phyloP scores from a whole-genome alignment of 2,888 invertebrate species.

The Electrophaes corylata region DNA sequence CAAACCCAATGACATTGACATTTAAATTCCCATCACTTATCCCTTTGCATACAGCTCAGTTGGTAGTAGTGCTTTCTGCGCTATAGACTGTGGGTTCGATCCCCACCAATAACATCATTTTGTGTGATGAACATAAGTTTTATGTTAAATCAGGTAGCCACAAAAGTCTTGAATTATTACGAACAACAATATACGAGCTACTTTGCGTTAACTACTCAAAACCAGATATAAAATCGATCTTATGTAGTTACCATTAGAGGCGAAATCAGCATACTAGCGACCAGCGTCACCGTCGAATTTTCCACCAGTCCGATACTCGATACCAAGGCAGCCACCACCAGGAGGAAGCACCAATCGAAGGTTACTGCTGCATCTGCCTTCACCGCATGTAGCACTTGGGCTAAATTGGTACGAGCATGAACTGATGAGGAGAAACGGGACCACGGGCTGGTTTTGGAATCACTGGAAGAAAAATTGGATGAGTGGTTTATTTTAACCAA shows the following conservation, averaged over 20 bases:
- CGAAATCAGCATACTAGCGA: slow-evolving; percentile 92
- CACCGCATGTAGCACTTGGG: slow-evolving; percentile 88
- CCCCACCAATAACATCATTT: too few relatives aligned
- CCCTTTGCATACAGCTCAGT: too few relatives aligned
- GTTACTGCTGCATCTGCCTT: slow-evolving; percentile 88
- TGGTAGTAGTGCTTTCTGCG: too few relatives aligned
- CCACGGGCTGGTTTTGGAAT: slow-evolving; percentile 71
- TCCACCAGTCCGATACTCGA: slow-evolving; percentile 90
- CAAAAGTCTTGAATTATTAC: too few relatives aligned
- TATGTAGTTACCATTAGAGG: slow-evolving; percentile 87
- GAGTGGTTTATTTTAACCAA: neutral
- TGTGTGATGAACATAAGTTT: too few relatives aligned
- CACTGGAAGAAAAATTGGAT: slow-evolving; percentile 26
- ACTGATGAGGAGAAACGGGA: slow-evolving; percentile 87
- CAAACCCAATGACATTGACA: neutral
- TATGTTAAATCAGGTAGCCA: too few relatives aligned
- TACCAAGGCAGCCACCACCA: slow-evolving; percentile 89
- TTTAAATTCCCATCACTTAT: neutral
- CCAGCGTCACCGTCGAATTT: slow-evolving; percentile 88
- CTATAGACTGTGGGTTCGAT: too few relatives aligned
- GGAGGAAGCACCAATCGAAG: slow-evolving; percentile 89
- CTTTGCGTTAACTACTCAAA: too few relatives aligned
- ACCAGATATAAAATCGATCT: neutral
- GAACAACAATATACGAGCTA: too few relatives aligned
- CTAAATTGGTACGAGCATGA: slow-evolving; percentile 87